Conservation (phyloP, 2,113 vertebrate genomes). For the Machaerirhynchus nigripectus region DNA sequence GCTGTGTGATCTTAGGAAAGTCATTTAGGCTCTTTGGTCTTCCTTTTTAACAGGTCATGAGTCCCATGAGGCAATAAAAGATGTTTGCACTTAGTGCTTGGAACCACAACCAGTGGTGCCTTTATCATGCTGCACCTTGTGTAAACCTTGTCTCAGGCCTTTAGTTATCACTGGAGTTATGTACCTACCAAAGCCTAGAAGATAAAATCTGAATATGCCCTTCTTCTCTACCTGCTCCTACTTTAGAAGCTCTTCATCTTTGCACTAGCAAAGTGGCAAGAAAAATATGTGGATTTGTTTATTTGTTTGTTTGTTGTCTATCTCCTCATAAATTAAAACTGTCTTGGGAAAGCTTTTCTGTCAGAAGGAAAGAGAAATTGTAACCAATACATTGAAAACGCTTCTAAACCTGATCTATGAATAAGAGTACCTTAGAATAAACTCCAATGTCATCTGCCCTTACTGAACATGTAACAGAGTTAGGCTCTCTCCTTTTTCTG, state of each 20-base stretch:
- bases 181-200: background rate
- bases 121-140: background rate
- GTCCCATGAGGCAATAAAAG: background rate
- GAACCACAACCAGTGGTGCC: accelerated
- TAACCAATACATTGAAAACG: background rate
- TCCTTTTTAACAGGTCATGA: background rate
- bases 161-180: background rate
- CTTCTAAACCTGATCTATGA: background rate
- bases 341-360: background rate
- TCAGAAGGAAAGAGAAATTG: background rate
- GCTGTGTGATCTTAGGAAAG: background rate
- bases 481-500: background rate
- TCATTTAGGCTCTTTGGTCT: background rate
- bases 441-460: background rate
- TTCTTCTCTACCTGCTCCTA: background rate
- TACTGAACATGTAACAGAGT: background rate
- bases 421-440: background rate
- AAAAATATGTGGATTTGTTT: background rate
- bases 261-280: background rate
- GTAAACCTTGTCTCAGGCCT: background rate
- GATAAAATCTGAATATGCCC: background rate
- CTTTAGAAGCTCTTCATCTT: background rate
- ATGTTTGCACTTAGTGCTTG: background rate
- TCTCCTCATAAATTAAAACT: background rate
- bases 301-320: background rate